phyloP scores from a whole-genome alignment of 2,797 vertebrate species.

The Cyprinella venusta region DNA sequence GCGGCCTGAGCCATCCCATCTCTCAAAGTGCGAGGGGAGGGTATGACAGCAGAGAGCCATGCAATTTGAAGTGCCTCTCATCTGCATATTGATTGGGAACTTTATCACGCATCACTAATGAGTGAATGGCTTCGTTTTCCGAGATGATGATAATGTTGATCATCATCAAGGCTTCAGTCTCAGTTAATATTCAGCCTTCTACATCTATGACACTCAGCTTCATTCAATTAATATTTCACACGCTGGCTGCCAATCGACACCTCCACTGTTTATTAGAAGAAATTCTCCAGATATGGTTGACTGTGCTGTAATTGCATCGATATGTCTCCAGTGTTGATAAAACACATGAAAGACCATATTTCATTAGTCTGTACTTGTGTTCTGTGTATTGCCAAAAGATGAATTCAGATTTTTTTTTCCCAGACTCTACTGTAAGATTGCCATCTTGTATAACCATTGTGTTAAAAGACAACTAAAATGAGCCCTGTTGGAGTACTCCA shows the following conservation, averaged over 20 bases:
- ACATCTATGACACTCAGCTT: conserved; percentile 64
- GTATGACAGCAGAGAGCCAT: conserved; percentile 63
- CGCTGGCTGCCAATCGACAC: conserved; percentile 50
- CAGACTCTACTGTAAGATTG: not conserved
- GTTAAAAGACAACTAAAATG: not conserved
- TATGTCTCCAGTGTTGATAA: conserved; percentile 53
- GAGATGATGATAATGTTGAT: conserved; percentile 72
- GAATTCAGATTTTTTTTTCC: not conserved
- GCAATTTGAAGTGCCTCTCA: conserved; percentile 73
- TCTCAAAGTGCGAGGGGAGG: conserved; percentile 48
- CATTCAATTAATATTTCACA: conserved; percentile 67
- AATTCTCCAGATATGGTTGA: conserved; percentile 50
- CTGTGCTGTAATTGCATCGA: conserved; percentile 50
- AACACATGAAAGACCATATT: conserved; percentile 42
- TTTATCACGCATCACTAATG: conserved; percentile 78
- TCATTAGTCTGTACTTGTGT: conserved; percentile 50
- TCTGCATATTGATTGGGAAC: conserved; percentile 82
- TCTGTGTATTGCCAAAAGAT: conserved; percentile 14
- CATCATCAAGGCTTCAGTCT: conserved; percentile 71
- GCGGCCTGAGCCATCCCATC: conserved; percentile 41
- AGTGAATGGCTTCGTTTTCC: conserved; percentile 64
- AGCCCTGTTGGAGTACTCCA: not conserved
- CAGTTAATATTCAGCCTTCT: conserved; percentile 63
- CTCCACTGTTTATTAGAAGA: conserved; percentile 62
- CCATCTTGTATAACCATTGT: not conserved